Base-by-base conservation (phyloP, 1,140 invertebrate genomes). In the Acyrthosiphon pisum region DNA sequence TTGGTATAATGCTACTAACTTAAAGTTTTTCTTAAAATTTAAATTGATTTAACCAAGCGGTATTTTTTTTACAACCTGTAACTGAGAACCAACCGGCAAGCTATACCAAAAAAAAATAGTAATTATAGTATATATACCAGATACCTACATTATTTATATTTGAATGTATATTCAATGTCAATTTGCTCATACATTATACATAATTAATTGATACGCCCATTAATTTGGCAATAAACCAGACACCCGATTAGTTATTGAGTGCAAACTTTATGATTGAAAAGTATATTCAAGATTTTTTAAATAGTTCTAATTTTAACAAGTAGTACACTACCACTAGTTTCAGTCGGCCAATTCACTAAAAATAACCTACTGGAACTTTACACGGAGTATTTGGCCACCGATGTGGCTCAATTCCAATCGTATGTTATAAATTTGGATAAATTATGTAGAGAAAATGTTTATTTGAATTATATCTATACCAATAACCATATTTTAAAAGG, bases 341-440 rank as follows among this genome's bases (percentile, higher is more conserved):
- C 8, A 37, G 91, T 53, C 81, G 48, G 81, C 20, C 46, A 92
- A 14, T 50, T 23, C n/a, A 37, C 90, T 93, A 93, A 93, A 93
- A 93, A 93, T 93, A 93, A 84, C 91, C 20, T 41, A 30, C 76
- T 93, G 91, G 76, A 93, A 84, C 48, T 93, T 53, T 41, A 93
- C 37, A 37, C 20, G 48, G 8, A 86, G 37, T 86, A 86, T 84
- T 84, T 84, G 81, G 26, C 46, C 91, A n/a, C 20, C 18, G 37
- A 84, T 86, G 50, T 93, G 91, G 91, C 91, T 93, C 76, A 84
- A 84, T 53, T 93, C 91, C 91, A 93, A 93, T 46, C 44, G 18
- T 90, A 86, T 56, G 48, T 93, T 93, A 56, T 41, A 53, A 50
- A 53, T 86, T 93, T 84, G 48, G 46, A 86, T 93, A 23, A 93